These are phyloP conservation scores for Cheilosia vernalis DNA, from an alignment of 2,888 invertebrate species.

Conservation along the genomic window DNA sequence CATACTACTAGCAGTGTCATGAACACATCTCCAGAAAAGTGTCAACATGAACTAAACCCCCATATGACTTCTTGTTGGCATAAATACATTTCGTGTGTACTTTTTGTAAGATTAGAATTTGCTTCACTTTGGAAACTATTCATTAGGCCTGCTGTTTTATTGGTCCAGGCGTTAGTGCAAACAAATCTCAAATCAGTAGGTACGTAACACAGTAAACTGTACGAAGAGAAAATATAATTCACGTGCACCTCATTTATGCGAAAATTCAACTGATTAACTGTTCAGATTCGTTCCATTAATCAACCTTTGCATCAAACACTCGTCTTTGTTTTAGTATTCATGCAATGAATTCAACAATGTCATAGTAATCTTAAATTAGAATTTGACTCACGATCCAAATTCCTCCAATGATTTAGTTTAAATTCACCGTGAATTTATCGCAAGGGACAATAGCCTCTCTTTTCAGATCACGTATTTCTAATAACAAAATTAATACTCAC, in stretches of 20 bases:
- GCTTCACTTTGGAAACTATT: too few species aligned
- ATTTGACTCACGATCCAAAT: constrained; percentile 64
- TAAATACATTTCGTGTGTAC: too few species aligned
- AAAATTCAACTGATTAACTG: not conserved
- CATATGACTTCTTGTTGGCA: too few species aligned
- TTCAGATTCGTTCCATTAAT: constrained; percentile 18
- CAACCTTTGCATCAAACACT: constrained; percentile 29
- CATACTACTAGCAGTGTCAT: too few species aligned
- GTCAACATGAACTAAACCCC: too few species aligned
- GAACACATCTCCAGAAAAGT: too few species aligned
- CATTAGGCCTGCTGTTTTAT: too few species aligned
- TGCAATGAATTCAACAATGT: not conserved
- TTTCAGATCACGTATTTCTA: constrained; percentile 68
- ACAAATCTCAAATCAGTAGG: too few species aligned
- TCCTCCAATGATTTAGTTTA: constrained; percentile 60
- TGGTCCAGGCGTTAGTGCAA: too few species aligned
- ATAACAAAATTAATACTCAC: constrained; percentile 53
- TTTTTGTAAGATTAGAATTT: too few species aligned
- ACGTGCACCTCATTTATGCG: constrained; percentile 4
- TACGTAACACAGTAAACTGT: too few species aligned
- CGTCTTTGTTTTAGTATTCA: not conserved
- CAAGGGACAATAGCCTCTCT: constrained; percentile 29
- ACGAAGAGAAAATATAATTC: not conserved
- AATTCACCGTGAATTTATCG: constrained; percentile 48
- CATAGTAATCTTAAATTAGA: constrained; percentile 43